These are phyloP conservation scores for Galeopterus variegatus DNA, from an alignment of 2,113 vertebrate genomes.

Conservation along the genomic window DNA sequence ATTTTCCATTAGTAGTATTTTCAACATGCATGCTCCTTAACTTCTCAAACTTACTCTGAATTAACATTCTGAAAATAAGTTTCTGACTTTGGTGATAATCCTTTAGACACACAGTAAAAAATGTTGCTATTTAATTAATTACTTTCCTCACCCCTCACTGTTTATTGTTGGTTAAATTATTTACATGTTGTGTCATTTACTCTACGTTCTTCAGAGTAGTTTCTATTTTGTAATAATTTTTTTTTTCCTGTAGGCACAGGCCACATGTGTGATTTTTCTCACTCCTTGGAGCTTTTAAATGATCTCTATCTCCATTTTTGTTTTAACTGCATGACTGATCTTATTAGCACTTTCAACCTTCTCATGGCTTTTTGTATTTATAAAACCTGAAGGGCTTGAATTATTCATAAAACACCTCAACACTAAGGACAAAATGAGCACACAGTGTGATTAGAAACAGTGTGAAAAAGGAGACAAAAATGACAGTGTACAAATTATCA, in stretches of 20 bases:
- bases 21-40: neutral
- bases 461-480: neutral
- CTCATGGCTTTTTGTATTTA: neutral
- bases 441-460: neutral
- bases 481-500: neutral
- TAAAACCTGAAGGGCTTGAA: constrained; percentile 48
- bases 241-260: neutral
- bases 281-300: neutral
- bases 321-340: neutral
- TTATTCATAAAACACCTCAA: constrained; percentile 58
- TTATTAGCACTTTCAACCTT: constrained; percentile 48
- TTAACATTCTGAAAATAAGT: neutral
- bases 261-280: neutral
- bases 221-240: neutral
- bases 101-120: neutral
- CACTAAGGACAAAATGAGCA: constrained; percentile 7
- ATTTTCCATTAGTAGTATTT: neutral
- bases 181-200: neutral
- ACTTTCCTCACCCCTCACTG: neutral
- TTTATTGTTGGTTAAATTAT: neutral
- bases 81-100: neutral
- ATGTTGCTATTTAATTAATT: neutral
- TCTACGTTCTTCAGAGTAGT: neutral
- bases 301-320: neutral
- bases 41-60: neutral